Percentiles rank a stretch among this genome's conserved stretches.
Evolutionary conservation across 2,888 invertebrate species (phyloP).

Genomic region (Standfussiana lucernea): DNA sequence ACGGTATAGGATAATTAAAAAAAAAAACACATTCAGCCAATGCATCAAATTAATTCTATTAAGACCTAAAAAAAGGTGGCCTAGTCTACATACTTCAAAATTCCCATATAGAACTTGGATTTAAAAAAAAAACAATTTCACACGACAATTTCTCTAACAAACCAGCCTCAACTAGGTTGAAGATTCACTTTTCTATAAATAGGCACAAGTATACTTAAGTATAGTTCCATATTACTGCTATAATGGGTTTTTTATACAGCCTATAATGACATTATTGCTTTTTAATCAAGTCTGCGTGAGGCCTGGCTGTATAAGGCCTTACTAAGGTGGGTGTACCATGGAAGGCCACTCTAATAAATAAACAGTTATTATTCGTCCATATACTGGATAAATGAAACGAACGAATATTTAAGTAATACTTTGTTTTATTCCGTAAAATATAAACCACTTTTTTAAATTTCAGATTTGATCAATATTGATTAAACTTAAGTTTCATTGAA

Average conservation of each 20-base stretch:
- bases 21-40: not conserved
- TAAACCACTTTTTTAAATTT: too few species aligned
- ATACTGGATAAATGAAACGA: too few species aligned
- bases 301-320: conserved; percentile 36
- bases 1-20: not conserved
- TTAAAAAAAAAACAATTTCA: not conserved
- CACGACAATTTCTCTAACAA: conserved; percentile 29
- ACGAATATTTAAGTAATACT: too few species aligned
- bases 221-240: conserved; percentile 35
- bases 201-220: conserved; percentile 26
- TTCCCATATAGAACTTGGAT: too few species aligned
- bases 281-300: conserved; percentile 85
- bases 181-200: conserved; percentile 55
- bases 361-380: too few species aligned
- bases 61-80: not conserved
- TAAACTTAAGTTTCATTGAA: too few species aligned
- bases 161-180: conserved; percentile 21
- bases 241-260: conserved; percentile 83
- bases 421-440: too few species aligned
- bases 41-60: not conserved
- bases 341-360: too few species aligned
- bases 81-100: too few species aligned
- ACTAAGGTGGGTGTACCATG: too few species aligned
- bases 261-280: conserved; percentile 85
- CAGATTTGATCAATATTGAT: too few species aligned